Percentiles rank a stretch among this genome's conserved stretches.
Conservation (phyloP, 2,113 vertebrate species). For the Cepphus grylle region DNA sequence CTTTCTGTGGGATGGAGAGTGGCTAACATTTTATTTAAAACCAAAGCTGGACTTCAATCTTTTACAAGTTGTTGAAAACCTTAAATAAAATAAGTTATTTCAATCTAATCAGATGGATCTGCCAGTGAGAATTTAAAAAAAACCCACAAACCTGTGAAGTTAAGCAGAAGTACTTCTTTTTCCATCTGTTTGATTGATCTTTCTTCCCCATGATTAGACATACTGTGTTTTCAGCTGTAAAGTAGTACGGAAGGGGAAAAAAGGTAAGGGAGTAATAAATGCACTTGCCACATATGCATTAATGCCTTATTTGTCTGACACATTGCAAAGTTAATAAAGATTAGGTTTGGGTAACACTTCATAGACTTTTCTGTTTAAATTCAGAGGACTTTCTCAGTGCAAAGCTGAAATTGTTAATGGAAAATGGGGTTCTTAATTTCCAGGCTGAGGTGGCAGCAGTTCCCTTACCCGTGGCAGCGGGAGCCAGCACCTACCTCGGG, state of each 20-base stretch:
- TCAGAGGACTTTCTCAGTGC: background rate
- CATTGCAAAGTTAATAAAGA: background rate
- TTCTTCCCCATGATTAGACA: background rate
- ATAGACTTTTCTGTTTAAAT: background rate
- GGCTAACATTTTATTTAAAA: background rate
- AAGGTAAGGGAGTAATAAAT: background rate
- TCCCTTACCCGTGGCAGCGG: background rate
- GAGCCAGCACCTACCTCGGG: accelerated
- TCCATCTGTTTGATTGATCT: background rate
- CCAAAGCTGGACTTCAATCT: background rate
- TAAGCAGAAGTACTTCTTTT: slow-evolving; percentile 1
- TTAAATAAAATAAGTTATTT: slow-evolving; percentile 3
- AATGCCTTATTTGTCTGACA: background rate
- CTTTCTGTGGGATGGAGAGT: background rate
- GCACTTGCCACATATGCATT: background rate
- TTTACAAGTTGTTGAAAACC: background rate
- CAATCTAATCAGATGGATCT: background rate
- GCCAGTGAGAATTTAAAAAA: background rate
- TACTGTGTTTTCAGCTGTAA: background rate
- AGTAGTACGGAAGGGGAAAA: background rate
- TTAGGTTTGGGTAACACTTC: background rate
- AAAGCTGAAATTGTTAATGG: background rate
- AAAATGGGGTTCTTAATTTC: background rate
- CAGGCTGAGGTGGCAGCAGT: background rate
- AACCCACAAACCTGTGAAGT: background rate